These are phyloP conservation scores for Zaprionus obscuricornis DNA, from an alignment of 2,888 invertebrate genomes.

Conservation along the genomic window DNA sequence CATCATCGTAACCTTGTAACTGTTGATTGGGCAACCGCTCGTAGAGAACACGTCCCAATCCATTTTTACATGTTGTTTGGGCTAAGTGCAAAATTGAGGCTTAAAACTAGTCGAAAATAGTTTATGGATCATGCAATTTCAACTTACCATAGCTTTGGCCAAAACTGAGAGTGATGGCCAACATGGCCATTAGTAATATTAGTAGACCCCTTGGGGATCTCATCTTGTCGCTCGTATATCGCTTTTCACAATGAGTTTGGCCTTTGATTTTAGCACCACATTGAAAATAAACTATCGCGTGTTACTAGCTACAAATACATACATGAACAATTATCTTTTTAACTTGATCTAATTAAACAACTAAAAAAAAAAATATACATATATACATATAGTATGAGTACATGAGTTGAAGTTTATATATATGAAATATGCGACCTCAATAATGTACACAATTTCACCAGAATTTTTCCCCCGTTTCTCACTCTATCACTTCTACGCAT, in stretches of 20 bases:
- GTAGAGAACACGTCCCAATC: slow-evolving; percentile 93
- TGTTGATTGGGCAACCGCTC: slow-evolving; percentile 95
- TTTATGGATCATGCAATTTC: neutral
- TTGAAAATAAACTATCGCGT: slow-evolving; percentile 47
- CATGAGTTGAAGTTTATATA: neutral
- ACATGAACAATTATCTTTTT: slow-evolving; percentile 1
- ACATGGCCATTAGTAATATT: slow-evolving; percentile 50
- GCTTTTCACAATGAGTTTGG: slow-evolving; percentile 2
- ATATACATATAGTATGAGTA: no score
- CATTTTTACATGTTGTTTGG: slow-evolving; percentile 96
- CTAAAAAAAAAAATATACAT: slow-evolving; percentile 3
- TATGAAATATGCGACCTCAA: slow-evolving; percentile 63
- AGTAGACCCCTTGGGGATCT: slow-evolving; percentile 41
- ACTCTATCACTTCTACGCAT: neutral
- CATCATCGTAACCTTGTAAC: slow-evolving; percentile 94
- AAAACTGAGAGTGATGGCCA: slow-evolving; percentile 59
- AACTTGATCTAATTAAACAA: slow-evolving; percentile 1
- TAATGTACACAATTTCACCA: slow-evolving; percentile 52
- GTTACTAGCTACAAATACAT: slow-evolving; percentile 15
- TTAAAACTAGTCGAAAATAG: neutral
- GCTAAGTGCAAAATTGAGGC: slow-evolving; percentile 58
- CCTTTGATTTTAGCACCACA: slow-evolving; percentile 28
- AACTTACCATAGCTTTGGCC: slow-evolving; percentile 69
- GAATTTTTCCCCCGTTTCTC: neutral
- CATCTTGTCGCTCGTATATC: slow-evolving; percentile 38